These are phyloP conservation scores for Mastacembelus armatus DNA, from an alignment of 2,797 vertebrate species.

Conservation along the genomic window DNA sequence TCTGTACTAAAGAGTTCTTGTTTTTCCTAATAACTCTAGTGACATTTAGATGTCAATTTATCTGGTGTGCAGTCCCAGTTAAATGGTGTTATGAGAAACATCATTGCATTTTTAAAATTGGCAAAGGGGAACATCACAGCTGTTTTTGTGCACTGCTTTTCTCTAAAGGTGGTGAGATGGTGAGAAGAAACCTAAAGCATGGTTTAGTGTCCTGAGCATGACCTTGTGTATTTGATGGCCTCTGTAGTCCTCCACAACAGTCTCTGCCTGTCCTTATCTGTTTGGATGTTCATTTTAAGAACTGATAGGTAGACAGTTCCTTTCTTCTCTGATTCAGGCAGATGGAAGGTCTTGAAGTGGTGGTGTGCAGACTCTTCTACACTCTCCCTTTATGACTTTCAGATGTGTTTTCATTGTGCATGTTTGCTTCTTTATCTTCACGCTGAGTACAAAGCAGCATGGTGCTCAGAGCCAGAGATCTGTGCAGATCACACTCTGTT, in stretches of 20 bases:
- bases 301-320: slow-evolving; percentile 16
- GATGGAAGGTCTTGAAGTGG: slow-evolving; percentile 42
- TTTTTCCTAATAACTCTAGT: too few relatives aligned
- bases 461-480: slow-evolving; percentile 50
- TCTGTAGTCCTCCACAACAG: slow-evolving; percentile 5
- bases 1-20: too few relatives aligned
- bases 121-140: too few relatives aligned
- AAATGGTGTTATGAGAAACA: too few relatives aligned
- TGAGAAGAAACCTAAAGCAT: not conserved
- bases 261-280: not conserved
- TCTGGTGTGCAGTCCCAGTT: too few relatives aligned
- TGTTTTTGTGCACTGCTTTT: not conserved
- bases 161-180: not conserved
- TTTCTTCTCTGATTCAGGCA: slow-evolving; percentile 1
- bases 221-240: not conserved
- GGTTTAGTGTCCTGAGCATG: not conserved
- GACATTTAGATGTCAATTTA: too few relatives aligned
- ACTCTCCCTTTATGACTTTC: slow-evolving; percentile 65
- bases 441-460: slow-evolving; percentile 62
- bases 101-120: too few relatives aligned
- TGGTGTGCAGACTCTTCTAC: slow-evolving; percentile 31
- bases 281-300: slow-evolving; percentile 1
- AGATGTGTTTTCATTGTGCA: slow-evolving; percentile 57
- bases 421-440: slow-evolving; percentile 45
- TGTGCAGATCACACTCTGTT: slow-evolving; percentile 46